These are phyloP conservation scores for Hirtodrosophila alboralis DNA, from an alignment of 2,888 invertebrate genomes.

Conservation along the genomic window DNA sequence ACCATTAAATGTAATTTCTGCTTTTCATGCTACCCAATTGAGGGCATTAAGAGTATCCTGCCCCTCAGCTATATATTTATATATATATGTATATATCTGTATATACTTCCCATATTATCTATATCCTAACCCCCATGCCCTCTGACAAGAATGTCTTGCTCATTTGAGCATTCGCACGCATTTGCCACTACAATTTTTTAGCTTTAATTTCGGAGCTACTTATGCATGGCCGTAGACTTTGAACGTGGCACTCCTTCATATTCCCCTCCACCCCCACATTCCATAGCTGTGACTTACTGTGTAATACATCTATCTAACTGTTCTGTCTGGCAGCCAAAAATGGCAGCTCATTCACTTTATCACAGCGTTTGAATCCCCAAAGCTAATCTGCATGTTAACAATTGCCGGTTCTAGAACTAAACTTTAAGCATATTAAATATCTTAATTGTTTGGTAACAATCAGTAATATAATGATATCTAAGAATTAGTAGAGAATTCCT, in stretches of 20 bases:
- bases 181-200: slow-evolving; percentile 50
- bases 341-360: slow-evolving; percentile 22
- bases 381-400: background rate
- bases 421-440: too few relatives aligned
- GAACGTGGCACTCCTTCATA: slow-evolving; percentile 4
- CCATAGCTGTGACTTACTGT: background rate
- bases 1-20: slow-evolving; percentile 73
- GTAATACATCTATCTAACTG: slow-evolving; percentile 26
- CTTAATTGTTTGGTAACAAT: too few relatives aligned
- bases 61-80: too few relatives aligned
- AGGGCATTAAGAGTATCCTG: slow-evolving; percentile 27
- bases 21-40: slow-evolving; percentile 44
- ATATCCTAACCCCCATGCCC: slow-evolving; percentile 1
- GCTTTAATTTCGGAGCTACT: slow-evolving; percentile 77
- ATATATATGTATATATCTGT: too few relatives aligned
- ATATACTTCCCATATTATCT: background rate
- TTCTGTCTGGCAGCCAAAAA: background rate
- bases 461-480: too few relatives aligned
- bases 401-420: too few relatives aligned
- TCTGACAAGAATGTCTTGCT: slow-evolving; percentile 35
- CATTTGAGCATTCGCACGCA: slow-evolving; percentile 56
- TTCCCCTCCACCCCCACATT: too few relatives aligned
- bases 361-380: slow-evolving; percentile 2
- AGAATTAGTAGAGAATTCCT: too few relatives aligned
- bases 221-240: slow-evolving; percentile 60